These are phyloP conservation scores for Cerastis rubricosa DNA, from an alignment of 2,888 invertebrate species.

Conservation along the genomic window DNA sequence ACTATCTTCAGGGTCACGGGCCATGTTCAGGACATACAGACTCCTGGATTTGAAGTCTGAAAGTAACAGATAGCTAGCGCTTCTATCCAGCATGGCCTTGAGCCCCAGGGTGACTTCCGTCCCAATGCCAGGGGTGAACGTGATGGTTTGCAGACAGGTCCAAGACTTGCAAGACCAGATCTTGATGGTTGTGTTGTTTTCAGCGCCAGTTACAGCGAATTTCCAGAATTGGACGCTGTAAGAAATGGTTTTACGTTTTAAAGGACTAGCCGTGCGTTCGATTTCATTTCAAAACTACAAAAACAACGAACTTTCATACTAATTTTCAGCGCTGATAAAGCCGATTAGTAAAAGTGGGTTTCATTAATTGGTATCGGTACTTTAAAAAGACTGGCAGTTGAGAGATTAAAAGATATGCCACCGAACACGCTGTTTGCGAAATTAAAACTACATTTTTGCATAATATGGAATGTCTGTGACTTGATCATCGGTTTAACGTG, in stretches of 20 bases:
- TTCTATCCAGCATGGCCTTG: conserved; percentile 95
- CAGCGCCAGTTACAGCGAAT: conserved; percentile 97
- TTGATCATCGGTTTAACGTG: not conserved
- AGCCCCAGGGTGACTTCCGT: conserved; percentile 85
- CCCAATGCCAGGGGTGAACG: conserved; percentile 90
- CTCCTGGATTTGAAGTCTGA: conserved; percentile 96
- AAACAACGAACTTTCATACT: not conserved
- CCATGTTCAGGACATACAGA: conserved; percentile 95
- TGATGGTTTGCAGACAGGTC: conserved; percentile 97
- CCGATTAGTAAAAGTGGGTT: not conserved
- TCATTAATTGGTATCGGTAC: not conserved
- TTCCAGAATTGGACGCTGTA: conserved; percentile 95
- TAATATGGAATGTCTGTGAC: not conserved
- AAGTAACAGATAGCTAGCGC: conserved; percentile 96
- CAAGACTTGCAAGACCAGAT: conserved; percentile 98
- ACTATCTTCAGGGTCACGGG: conserved; percentile 86
- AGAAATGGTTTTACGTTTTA: not conserved
- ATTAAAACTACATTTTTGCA: not conserved
- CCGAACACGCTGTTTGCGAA: not conserved
- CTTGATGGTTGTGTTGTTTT: conserved; percentile 97
- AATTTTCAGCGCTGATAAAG: not conserved
- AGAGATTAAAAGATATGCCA: not conserved
- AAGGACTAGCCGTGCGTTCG: not conserved
- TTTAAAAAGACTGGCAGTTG: not conserved
- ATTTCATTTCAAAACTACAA: not conserved